Percentiles rank a stretch among this genome's conserved stretches.
phyloP scores from a whole-genome alignment of 1,140 invertebrate species.

The Latrodectus geometricus region DNA sequence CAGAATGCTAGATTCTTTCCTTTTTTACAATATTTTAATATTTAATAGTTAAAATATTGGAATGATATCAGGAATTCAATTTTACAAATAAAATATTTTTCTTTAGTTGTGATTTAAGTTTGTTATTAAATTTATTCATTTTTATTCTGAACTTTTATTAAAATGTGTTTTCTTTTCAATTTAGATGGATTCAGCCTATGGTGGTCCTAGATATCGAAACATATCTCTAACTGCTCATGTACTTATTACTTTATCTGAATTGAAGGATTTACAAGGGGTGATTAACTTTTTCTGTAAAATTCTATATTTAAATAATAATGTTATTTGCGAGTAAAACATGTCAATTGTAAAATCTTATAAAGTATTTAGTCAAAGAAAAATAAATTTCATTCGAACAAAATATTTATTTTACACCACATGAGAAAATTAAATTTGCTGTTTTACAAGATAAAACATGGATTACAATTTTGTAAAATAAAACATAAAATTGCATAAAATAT shows the following conservation, averaged over 20 bases:
- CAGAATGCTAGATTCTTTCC: background rate
- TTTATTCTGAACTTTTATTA: background rate
- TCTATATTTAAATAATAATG: too few relatives aligned
- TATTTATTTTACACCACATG: too few relatives aligned
- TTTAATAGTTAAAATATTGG: background rate
- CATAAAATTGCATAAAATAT: too few relatives aligned
- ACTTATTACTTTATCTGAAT: conserved; percentile 81
- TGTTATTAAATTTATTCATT: background rate
- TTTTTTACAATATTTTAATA: background rate
- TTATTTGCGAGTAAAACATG: too few relatives aligned
- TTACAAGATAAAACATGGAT: too few relatives aligned
- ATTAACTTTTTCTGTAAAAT: background rate
- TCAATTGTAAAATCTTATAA: too few relatives aligned
- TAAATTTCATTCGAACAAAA: too few relatives aligned
- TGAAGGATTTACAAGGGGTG: conserved; percentile 64
- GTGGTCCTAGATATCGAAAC: conserved; percentile 77
- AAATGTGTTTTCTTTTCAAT: conserved; percentile 12
- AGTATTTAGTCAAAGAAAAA: too few relatives aligned
- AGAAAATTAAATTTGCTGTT: too few relatives aligned
- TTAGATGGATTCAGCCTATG: conserved; percentile 66
- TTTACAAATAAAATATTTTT: too few relatives aligned
- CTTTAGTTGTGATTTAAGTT: background rate
- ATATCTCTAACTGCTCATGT: conserved; percentile 91
- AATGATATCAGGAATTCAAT: too few relatives aligned
- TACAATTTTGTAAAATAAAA: too few relatives aligned